Base-by-base conservation (phyloP, 1,140 invertebrate species). In the Samia ricini region DNA sequence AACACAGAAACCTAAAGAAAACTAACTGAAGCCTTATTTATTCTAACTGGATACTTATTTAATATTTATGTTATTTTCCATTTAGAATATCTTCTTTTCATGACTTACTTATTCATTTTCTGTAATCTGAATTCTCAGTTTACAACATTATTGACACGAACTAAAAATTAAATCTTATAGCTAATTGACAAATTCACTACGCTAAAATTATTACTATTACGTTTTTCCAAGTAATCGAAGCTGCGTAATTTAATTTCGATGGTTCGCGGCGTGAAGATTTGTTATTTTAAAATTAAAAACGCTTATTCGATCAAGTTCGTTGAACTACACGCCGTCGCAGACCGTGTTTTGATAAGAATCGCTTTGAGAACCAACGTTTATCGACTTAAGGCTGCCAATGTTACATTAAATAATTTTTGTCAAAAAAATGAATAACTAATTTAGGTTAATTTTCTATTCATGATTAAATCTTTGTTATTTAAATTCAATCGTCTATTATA, bases 311-410 rank as follows among this genome's bases (percentile, higher is more conserved):
- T 50, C n/a, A 50, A 19, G 42, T 49, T 59, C 57, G 24, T 57
- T 57, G 56, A 57, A 33, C 57, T 50, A 18, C 22, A 54, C 52
- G 18, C 4, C n/a, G 55, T 26, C 55, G 57, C 7, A 22, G 57
- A 21, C 57, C 57, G 57, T 42, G 55, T 50, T 59, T 50, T 50
- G 57, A 59, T 59, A 59, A 59, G 33, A 50, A 59, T 50, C 57
- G 21, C 19, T 21, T 59, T 59, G 50, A 24, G 12, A 50, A 59
- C 23, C 36, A 36, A 33, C 29, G 55, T 21, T 56, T 18, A 23
- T 19, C 33, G n/a, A 29, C 29, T 23, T 57, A 57, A 29, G 56
- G 56, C 33, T 57, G 56, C 24, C 33, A 33, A 4, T 33, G 0
- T 10, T 36, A 12, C n/a, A 42, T 7, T 42, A 4, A 42, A 15